phyloP scores from a whole-genome alignment of 2,113 vertebrate species.

The mouse (Mus musculus) region DNA sequence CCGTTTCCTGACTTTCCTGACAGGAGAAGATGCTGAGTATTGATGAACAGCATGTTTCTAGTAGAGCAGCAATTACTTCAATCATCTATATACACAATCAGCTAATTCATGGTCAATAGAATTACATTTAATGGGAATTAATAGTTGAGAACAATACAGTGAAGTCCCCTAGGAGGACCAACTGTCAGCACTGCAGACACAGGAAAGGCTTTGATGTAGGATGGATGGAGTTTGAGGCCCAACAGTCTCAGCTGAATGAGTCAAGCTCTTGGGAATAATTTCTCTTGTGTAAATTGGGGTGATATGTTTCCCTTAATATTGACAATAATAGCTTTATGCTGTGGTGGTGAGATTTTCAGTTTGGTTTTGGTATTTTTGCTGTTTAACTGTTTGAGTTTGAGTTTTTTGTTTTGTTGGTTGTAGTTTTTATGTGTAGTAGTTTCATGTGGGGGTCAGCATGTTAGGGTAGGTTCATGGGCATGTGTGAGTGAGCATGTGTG shows the following conservation, averaged over 20 bases:
- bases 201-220: neutral
- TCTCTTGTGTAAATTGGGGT: neutral
- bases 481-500: neutral
- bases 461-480: neutral
- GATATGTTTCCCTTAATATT: neutral
- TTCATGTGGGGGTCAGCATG: neutral
- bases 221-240: neutral
- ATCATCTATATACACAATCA: neutral
- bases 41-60: neutral
- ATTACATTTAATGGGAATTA: neutral
- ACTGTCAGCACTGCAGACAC: neutral
- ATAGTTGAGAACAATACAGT: neutral
- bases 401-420: neutral
- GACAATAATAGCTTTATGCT: neutral
- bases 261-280: neutral
- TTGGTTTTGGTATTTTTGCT: neutral
- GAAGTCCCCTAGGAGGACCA: neutral
- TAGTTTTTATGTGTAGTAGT: no score
- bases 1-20: neutral
- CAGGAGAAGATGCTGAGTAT: neutral
- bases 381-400: neutral
- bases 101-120: neutral
- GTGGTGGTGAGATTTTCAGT: neutral
- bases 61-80: neutral
- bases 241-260: rapidly evolving